phyloP scores from a whole-genome alignment of 2,797 vertebrate genomes.

The Lates japonicus region DNA sequence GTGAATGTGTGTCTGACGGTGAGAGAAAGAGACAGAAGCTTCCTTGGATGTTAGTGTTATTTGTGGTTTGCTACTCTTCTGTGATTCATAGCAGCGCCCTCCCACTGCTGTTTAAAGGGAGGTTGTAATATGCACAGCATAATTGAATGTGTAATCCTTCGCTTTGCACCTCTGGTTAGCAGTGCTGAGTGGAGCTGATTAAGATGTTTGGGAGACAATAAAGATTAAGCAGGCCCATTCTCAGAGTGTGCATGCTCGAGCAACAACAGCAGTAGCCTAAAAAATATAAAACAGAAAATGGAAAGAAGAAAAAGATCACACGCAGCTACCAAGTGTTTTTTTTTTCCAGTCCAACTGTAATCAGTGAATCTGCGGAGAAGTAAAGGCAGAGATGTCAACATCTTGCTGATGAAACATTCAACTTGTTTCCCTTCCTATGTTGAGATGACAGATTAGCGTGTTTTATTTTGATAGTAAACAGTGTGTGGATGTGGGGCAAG shows the following conservation, averaged over 20 bases:
- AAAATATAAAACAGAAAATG: slow-evolving; percentile 22
- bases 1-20: neutral
- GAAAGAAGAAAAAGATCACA: slow-evolving; percentile 12
- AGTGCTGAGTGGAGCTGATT: slow-evolving; percentile 72
- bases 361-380: slow-evolving; percentile 41
- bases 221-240: slow-evolving; percentile 54
- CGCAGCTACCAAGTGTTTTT: neutral
- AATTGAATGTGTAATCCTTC: slow-evolving; percentile 78
- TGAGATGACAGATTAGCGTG: slow-evolving; percentile 44
- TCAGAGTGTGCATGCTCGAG: slow-evolving; percentile 36
- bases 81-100: slow-evolving; percentile 66
- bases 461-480: slow-evolving; percentile 55
- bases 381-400: slow-evolving; percentile 35
- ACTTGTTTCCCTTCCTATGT: slow-evolving; percentile 20
- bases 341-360: slow-evolving; percentile 1
- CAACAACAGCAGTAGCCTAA: slow-evolving; percentile 7
- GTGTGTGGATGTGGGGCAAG: slow-evolving; percentile 48
- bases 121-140: slow-evolving; percentile 65
- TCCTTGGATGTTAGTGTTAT: slow-evolving; percentile 58
- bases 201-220: slow-evolving; percentile 74
- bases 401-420: slow-evolving; percentile 32
- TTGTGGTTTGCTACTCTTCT: slow-evolving; percentile 65
- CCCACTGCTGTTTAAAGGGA: slow-evolving; percentile 64
- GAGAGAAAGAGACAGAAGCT: slow-evolving; percentile 37
- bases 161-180: slow-evolving; percentile 73